Evolutionary conservation across 2,888 invertebrate species (phyloP).

Genomic region (Noctua fimbriata): DNA sequence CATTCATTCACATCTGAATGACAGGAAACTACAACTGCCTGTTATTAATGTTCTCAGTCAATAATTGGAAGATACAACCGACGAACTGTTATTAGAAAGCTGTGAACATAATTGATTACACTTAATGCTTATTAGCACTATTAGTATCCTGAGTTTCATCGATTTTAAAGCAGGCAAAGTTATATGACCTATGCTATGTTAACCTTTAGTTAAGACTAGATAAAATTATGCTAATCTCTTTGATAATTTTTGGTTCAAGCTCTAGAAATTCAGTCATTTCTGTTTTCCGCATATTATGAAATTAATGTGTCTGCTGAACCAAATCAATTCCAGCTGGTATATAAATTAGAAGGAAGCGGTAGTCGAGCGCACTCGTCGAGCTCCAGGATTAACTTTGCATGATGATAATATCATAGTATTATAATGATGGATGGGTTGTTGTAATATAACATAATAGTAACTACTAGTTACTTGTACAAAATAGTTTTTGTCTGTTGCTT

Average conservation of each 20-base stretch:
- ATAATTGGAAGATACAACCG: slow-evolving; percentile 65
- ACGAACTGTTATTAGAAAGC: slow-evolving; percentile 73
- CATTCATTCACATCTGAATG: slow-evolving; percentile 68
- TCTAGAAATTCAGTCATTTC: slow-evolving; percentile 17
- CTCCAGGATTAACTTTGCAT: slow-evolving; percentile 48
- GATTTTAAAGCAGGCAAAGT: slow-evolving; percentile 19
- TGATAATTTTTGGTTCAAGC: slow-evolving; percentile 8
- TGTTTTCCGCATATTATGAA: slow-evolving; percentile 50
- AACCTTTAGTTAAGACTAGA: slow-evolving; percentile 12
- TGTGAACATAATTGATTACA: slow-evolving; percentile 61
- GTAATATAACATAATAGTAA: slow-evolving; percentile 31
- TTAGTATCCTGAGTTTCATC: slow-evolving; percentile 56
- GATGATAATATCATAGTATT: slow-evolving; percentile 43
- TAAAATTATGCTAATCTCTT: not conserved
- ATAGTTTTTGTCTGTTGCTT: slow-evolving; percentile 14
- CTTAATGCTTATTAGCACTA: slow-evolving; percentile 50
- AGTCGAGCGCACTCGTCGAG: slow-evolving; percentile 12
- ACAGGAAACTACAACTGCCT: slow-evolving; percentile 70
- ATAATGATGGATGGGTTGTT: slow-evolving; percentile 50
- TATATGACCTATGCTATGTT: not conserved
- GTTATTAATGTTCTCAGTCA: slow-evolving; percentile 69
- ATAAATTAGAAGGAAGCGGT: slow-evolving; percentile 33
- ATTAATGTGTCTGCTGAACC: slow-evolving; percentile 38
- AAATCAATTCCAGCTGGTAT: slow-evolving; percentile 21
- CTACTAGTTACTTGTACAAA: slow-evolving; percentile 17